Percentiles rank a stretch among this genome's conserved stretches.
Evolutionary conservation across 1,140 invertebrate species (phyloP).

Genomic region (Odontomachus brunneus): DNA sequence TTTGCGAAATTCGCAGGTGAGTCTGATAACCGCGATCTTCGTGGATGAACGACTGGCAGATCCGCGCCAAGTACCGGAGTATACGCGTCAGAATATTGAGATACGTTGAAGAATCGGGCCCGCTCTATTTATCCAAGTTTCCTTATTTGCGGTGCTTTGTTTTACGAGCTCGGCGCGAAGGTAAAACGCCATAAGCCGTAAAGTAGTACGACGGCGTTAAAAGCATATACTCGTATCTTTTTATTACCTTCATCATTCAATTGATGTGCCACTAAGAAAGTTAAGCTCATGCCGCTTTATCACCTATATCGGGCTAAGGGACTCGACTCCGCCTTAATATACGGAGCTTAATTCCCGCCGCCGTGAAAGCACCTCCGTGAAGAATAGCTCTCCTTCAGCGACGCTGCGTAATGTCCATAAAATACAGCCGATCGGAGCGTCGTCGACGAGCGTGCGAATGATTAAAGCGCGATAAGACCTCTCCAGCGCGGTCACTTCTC

Average conservation of each 20-base stretch:
- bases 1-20: background rate
- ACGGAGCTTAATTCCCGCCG: slow-evolving; percentile 64
- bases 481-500: background rate
- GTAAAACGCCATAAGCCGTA: slow-evolving; percentile 54
- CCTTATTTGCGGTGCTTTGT: slow-evolving; percentile 68
- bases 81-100: background rate
- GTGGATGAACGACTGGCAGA: too few relatives aligned
- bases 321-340: slow-evolving; percentile 59
- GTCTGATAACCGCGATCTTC: background rate
- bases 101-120: slow-evolving; percentile 17
- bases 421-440: slow-evolving; percentile 30
- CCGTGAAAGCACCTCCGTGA: slow-evolving; percentile 18
- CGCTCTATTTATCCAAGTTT: slow-evolving; percentile 56
- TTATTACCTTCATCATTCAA: slow-evolving; percentile 70
- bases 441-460: background rate
- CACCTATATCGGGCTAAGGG: slow-evolving; percentile 58
- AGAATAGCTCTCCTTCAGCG: slow-evolving; percentile 12
- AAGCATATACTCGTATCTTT: slow-evolving; percentile 74
- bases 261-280: slow-evolving; percentile 71
- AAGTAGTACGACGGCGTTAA: slow-evolving; percentile 65
- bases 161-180: slow-evolving; percentile 58
- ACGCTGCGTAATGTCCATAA: slow-evolving; percentile 5
- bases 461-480: slow-evolving; percentile 13
- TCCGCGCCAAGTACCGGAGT: too few relatives aligned
- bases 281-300: slow-evolving; percentile 70